Evolutionary conservation across 2,888 invertebrate species (phyloP), one percentile per base, ranked within the genome.

Genomic region (Mamestra brassicae): DNA sequence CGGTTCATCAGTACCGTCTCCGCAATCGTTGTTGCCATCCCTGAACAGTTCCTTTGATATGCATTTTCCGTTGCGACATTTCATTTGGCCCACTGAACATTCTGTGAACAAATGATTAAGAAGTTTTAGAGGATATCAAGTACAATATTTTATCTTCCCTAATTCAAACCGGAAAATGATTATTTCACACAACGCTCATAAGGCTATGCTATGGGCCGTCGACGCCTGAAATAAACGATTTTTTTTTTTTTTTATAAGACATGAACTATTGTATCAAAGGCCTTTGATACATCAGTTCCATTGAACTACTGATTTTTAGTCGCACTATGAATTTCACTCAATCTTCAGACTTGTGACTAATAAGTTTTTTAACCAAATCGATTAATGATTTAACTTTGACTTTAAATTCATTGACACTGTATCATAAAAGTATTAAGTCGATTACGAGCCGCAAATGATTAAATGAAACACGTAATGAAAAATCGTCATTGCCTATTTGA

Each of bases 1-100:
- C 0, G 96, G 96, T 89, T 98, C 98, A 89, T 98, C 98, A 6
- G 97, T 97, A 26, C 96, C 95, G 89, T 98, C 98, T 0, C 96
- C 97, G 89, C 98, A 98, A 88, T 98, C 98, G 52, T 97, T 92
- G 0, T 93, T 91, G 17, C 97, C 97, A 88, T 98, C 97, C 88
- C 98, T 98, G 89, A 98, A 98, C 55, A 96, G 93, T 50, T 97
- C 96, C 89, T 98, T 98, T 0, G 97, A 94, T 13, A 98, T 92
- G 90, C 98, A 98, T 77, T 96, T 96, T 2, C 97, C 97, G 81
- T 97, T 97, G 10, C 91, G 93, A 87, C 98, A 98, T 89, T 97
- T 97, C 84, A 98, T 92, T 89, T 98, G 97, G 0, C 97, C 97
- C 26, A 94, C 93, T 0, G 93, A 93, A 90, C 98, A 98, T 85